Percentiles rank a stretch among this genome's conserved stretches.
Evolutionary conservation across 2,797 vertebrate species (phyloP).

Genomic region (Lacerta agilis): DNA sequence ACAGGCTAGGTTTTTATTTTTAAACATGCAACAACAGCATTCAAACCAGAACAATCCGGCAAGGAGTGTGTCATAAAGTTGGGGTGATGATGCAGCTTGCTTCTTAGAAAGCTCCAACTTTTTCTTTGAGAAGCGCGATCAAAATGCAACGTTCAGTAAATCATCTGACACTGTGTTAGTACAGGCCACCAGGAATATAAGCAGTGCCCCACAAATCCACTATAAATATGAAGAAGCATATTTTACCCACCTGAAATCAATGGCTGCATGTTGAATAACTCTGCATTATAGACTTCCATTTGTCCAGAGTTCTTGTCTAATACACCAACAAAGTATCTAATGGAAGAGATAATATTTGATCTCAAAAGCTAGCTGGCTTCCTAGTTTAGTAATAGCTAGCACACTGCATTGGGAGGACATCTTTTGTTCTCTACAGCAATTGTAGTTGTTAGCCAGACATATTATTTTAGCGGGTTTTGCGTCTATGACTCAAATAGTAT

Average conservation of each 20-base stretch:
- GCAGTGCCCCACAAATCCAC: background rate
- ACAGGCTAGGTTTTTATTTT: background rate
- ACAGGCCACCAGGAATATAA: background rate
- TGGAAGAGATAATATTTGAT: background rate
- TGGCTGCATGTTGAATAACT: slow-evolving; percentile 91
- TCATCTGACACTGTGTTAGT: background rate
- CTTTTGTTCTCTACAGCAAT: background rate
- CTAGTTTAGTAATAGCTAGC: background rate
- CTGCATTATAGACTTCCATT: slow-evolving; percentile 91
- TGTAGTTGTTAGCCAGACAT: background rate
- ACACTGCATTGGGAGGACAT: background rate
- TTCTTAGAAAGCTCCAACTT: background rate
- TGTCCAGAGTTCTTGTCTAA: slow-evolving; percentile 87
- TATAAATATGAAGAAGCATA: background rate
- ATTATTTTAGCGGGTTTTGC: background rate
- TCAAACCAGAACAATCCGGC: background rate
- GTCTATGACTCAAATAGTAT: background rate
- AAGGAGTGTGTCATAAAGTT: background rate
- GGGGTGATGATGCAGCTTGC: background rate
- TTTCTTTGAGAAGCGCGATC: background rate
- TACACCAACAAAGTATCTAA: slow-evolving; percentile 93
- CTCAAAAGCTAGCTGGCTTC: background rate
- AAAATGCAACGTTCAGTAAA: background rate
- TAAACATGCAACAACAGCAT: background rate
- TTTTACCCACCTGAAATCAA: slow-evolving; percentile 84